Conservation (phyloP, 2,888 invertebrate species). For the Scaptodrosophila latifasciaeformis region DNA sequence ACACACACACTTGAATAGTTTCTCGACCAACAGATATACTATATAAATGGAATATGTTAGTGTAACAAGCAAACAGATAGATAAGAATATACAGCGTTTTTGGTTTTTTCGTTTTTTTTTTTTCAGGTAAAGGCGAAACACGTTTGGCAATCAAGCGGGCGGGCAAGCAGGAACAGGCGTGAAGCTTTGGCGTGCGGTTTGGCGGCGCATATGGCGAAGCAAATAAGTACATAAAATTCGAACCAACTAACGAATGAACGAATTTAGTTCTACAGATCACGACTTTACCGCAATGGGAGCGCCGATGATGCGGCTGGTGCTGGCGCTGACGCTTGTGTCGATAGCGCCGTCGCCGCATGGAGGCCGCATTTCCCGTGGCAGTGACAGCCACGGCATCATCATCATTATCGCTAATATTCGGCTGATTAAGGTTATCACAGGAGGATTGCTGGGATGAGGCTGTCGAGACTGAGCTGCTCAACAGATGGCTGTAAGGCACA, state of each 20-base stretch:
- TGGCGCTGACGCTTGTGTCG: conserved; percentile 40
- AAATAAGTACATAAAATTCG: conserved; percentile 14
- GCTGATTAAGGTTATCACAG: conserved; percentile 63
- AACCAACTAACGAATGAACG: too few relatives aligned
- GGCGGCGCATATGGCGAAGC: conserved; percentile 44
- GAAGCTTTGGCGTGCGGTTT: conserved; percentile 38
- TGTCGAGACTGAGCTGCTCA: conserved; percentile 34
- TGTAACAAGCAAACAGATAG: too few relatives aligned
- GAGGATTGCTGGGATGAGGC: conserved; percentile 66
- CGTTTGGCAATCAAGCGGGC: too few relatives aligned
- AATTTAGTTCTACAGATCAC: conserved; percentile 14
- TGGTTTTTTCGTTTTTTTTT: too few relatives aligned
- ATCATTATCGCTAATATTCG: conserved; percentile 27
- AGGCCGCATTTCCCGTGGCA: conserved; percentile 30
- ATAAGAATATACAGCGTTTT: too few relatives aligned
- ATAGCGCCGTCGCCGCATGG: conserved; percentile 32
- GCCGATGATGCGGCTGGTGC: conserved; percentile 23
- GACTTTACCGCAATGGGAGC: conserved; percentile 51
- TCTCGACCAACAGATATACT: too few relatives aligned
- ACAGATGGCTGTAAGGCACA: conserved; percentile 46
- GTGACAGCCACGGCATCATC: conserved; percentile 29
- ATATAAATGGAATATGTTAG: too few relatives aligned
- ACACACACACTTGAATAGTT: too few relatives aligned
- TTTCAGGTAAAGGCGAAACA: too few relatives aligned
- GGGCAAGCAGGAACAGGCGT: conserved; percentile 19